A percentile compares a stretch with the other conserved stretches of the same genome.
Conservation (phyloP, 2,888 invertebrate species). For the Xestoiulus laeticollis region DNA sequence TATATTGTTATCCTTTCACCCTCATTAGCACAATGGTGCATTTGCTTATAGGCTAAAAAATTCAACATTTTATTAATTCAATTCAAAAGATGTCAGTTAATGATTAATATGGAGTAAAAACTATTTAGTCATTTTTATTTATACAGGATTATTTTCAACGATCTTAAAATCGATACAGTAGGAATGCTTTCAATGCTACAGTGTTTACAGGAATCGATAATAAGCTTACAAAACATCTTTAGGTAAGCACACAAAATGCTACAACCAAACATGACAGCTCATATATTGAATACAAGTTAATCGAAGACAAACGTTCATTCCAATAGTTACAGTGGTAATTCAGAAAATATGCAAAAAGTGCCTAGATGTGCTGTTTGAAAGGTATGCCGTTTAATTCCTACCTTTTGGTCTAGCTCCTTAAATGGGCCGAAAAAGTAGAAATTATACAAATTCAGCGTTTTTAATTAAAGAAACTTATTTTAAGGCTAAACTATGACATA, state of each 20-base stretch:
- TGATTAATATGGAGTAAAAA: too few relatives aligned
- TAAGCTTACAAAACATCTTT: neutral
- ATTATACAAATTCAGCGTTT: conserved; percentile 12
- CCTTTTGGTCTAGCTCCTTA: conserved; percentile 57
- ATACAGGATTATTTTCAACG: neutral
- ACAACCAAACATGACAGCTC: neutral
- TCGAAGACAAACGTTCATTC: neutral
- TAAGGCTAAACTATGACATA: neutral
- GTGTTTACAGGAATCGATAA: neutral
- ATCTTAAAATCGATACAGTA: neutral
- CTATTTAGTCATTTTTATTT: neutral
- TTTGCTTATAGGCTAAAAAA: too few relatives aligned
- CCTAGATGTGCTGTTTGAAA: conserved; percentile 18
- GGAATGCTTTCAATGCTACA: too few relatives aligned
- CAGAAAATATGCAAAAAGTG: neutral
- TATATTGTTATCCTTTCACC: too few relatives aligned
- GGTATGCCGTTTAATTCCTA: conserved; percentile 47
- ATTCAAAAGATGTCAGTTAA: too few relatives aligned
- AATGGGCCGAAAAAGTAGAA: conserved; percentile 53
- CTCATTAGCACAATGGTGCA: too few relatives aligned
- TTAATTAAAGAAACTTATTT: neutral
- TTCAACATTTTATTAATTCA: too few relatives aligned
- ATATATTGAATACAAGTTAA: neutral
- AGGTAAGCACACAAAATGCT: neutral
- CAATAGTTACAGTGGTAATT: neutral